Evolutionary conservation across 2,797 vertebrate genomes (phyloP).

Genomic region (Myripristis jacobus): DNA sequence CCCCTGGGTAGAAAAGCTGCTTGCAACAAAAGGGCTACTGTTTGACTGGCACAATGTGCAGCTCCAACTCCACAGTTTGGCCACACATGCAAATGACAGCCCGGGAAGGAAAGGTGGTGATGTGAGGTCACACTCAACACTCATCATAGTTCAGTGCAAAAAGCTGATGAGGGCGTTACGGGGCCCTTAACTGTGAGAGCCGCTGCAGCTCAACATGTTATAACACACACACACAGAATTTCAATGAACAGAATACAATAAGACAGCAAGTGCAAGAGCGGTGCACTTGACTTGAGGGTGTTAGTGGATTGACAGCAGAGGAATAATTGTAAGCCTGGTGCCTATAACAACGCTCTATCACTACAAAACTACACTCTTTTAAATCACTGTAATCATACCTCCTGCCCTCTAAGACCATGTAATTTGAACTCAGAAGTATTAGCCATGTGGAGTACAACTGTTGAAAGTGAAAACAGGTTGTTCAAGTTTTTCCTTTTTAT

Average conservation of each 20-base stretch:
- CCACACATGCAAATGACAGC: conserved; percentile 80
- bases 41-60: conserved; percentile 70
- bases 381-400: not conserved
- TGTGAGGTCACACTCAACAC: conserved; percentile 34
- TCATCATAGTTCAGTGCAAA: conserved; percentile 9
- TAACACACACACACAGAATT: too few species aligned
- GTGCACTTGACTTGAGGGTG: too few species aligned
- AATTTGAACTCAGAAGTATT: conserved; percentile 63
- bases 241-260: too few species aligned
- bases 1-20: conserved; percentile 63
- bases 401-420: conserved; percentile 16
- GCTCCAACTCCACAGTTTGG: conserved; percentile 67
- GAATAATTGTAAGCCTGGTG: not conserved
- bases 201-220: too few species aligned
- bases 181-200: too few species aligned
- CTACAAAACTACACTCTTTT: not conserved
- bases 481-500: conserved; percentile 72
- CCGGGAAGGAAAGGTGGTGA: conserved; percentile 52
- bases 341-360: not conserved
- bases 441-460: conserved; percentile 47
- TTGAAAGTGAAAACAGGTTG: conserved; percentile 82
- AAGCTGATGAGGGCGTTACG: not conserved
- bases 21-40: conserved; percentile 80
- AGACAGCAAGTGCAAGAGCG: too few species aligned
- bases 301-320: too few species aligned